These are phyloP conservation scores for Chlorops oryzae DNA, from an alignment of 1,140 invertebrate species.

Conservation along the genomic window DNA sequence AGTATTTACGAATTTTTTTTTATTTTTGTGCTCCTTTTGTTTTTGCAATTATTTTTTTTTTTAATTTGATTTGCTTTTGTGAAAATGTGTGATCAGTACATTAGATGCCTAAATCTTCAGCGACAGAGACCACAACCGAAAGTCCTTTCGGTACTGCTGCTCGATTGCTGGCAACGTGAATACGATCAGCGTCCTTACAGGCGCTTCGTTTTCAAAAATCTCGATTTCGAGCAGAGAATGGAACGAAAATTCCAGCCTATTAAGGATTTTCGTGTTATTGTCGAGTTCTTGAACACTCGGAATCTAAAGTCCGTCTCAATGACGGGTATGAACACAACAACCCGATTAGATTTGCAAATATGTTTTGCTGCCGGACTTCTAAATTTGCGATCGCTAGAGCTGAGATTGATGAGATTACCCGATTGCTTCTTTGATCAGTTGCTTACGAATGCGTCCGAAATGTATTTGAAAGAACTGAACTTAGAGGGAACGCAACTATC, in stretches of 20 bases:
- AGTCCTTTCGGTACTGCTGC: constrained; percentile 20
- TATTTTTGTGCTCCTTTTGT: no score
- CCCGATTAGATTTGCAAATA: constrained; percentile 13
- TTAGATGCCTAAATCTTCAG: no score
- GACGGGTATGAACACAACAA: neutral
- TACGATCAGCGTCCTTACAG: constrained; percentile 36
- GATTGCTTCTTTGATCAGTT: constrained; percentile 31
- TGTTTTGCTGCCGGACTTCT: constrained; percentile 21
- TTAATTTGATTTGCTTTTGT: no score
- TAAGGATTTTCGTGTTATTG: constrained; percentile 26
- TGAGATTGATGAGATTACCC: constrained; percentile 30
- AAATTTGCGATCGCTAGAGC: constrained; percentile 17
- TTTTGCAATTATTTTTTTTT: no score
- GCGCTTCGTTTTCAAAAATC: constrained; percentile 24
- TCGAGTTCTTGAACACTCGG: constrained; percentile 22
- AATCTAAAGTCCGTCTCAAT: constrained; percentile 7
- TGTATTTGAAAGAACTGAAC: constrained; percentile 22
- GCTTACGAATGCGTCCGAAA: constrained; percentile 14
- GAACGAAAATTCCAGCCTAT: constrained; percentile 22
- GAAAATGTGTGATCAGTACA: no score
- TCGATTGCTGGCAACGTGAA: constrained; percentile 40
- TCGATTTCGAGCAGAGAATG: constrained; percentile 35
- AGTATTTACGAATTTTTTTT: no score
- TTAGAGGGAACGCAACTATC: constrained; percentile 22
- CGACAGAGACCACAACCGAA: no score